These are phyloP conservation scores for Cuculus canorus DNA, from an alignment of 2,797 vertebrate genomes.

Conservation along the genomic window DNA sequence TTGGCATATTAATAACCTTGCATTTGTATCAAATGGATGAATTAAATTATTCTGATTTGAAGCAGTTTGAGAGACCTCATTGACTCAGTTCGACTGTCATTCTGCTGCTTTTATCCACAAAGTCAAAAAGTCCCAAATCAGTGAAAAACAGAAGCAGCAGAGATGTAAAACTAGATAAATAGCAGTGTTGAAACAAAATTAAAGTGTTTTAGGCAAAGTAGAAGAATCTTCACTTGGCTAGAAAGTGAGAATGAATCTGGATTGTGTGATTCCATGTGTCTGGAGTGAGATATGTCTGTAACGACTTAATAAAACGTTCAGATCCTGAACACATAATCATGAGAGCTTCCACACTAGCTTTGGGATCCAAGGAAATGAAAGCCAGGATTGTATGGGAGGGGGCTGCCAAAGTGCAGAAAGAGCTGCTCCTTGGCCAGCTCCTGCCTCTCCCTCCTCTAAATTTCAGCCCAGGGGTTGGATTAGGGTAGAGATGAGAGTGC, in stretches of 20 bases:
- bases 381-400: accelerated
- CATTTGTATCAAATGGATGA: neutral
- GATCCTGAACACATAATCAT: neutral
- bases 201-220: neutral
- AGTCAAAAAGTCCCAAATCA: neutral
- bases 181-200: neutral
- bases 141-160: neutral
- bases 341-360: neutral
- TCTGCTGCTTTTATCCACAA: neutral
- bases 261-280: neutral
- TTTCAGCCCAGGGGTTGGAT: neutral
- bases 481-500: neutral
- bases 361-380: neutral
- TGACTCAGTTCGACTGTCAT: neutral
- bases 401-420: neutral
- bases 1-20: neutral
- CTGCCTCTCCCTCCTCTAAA: neutral
- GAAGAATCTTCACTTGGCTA: neutral
- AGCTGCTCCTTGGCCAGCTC: neutral
- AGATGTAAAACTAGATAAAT: neutral
- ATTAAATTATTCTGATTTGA: conserved; percentile 6
- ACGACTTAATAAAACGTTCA: neutral
- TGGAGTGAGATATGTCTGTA: neutral
- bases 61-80: neutral
- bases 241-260: neutral